These are phyloP conservation scores for Amphipyra berbera DNA, from an alignment of 2,888 invertebrate species.

Conservation along the genomic window DNA sequence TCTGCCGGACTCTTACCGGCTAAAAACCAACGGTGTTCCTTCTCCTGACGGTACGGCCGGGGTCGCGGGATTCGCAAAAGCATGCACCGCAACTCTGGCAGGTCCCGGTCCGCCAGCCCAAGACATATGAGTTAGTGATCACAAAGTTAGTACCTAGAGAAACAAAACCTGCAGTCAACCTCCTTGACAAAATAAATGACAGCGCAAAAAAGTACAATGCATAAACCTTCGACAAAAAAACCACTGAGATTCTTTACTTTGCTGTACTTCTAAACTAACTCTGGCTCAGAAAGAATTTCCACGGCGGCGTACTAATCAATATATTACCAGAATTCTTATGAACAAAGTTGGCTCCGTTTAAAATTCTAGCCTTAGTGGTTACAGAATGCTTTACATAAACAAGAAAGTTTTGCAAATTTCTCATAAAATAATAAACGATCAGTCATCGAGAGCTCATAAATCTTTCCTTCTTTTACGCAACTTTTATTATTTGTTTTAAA, in stretches of 20 bases:
- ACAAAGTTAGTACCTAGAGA: too few species aligned
- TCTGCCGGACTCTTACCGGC: too few species aligned
- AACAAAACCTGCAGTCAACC: too few species aligned
- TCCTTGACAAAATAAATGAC: too few species aligned
- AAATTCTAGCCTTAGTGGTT: constrained; percentile 48
- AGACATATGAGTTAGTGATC: too few species aligned
- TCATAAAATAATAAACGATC: constrained; percentile 64
- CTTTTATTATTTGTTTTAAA: constrained; percentile 68
- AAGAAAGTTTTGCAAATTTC: constrained; percentile 57
- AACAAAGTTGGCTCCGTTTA: constrained; percentile 39
- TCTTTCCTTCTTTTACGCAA: constrained; percentile 63
- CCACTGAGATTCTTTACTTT: neutral
- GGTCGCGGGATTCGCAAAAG: too few species aligned
- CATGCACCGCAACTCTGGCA: too few species aligned
- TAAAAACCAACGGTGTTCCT: too few species aligned
- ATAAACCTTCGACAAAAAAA: constrained; percentile 13
- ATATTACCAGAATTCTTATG: constrained; percentile 40
- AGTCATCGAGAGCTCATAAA: constrained; percentile 67
- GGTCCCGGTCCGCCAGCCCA: too few species aligned
- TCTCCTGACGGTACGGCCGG: too few species aligned
- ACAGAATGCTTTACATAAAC: constrained; percentile 53
- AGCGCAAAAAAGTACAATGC: too few species aligned
- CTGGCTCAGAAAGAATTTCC: constrained; percentile 23
- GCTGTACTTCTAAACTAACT: constrained; percentile 2
- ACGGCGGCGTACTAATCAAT: constrained; percentile 23